Evolutionary conservation across 2,113 vertebrate genomes (phyloP), one percentile per base, ranked within the genome.

Genomic region (Mormyrus lacerda): DNA sequence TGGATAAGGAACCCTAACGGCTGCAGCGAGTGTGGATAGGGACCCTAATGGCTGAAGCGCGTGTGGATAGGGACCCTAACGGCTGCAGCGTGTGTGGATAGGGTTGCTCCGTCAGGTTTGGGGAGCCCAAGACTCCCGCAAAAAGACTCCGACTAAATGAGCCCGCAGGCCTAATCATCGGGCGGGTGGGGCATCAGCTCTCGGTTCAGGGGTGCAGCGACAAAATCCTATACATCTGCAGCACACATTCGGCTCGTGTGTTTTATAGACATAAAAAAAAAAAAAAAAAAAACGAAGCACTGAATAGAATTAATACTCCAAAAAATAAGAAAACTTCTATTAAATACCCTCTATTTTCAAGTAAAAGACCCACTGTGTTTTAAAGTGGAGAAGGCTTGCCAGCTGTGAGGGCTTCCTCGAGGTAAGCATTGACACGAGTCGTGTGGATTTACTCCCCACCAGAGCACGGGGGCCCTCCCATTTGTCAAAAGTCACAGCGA

Each of bases 331-430:
- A 55, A 87, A 87, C 15, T 53, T 87, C 27, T 85, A 47, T 85
- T 85, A 85, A 85, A 85, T 15, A 48, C 11, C 47, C n/a, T 42
- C n/a, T 6, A 21, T 53, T 87, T 53, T 39, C 50, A 27, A 53
- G 50, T 51, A 87, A 87, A 31, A 87, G 50, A 51, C 45, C 82
- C 82, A 84, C 82, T 84, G 85, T 39, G 48, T 55, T 87, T 53
- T 39, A 55, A 87, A 87, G 85, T 87, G 50, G 48, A 47, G 5
- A 9, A 35, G 13, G 7, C n/a, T 39, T 55, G 50, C 85, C 48
- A 35, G 48, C 85, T 87, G 31, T 15, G 27, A 53, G 27, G 85
- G 27, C 27, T 21, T 21, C n/a, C 85, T 53, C 2, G 50, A 7
- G 50, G 50, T 53, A 3, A 27, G 50, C 50, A 39, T 27, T 21